Base-by-base conservation (phyloP, 2,888 invertebrate genomes). In the Andrena haemorrhoa region DNA sequence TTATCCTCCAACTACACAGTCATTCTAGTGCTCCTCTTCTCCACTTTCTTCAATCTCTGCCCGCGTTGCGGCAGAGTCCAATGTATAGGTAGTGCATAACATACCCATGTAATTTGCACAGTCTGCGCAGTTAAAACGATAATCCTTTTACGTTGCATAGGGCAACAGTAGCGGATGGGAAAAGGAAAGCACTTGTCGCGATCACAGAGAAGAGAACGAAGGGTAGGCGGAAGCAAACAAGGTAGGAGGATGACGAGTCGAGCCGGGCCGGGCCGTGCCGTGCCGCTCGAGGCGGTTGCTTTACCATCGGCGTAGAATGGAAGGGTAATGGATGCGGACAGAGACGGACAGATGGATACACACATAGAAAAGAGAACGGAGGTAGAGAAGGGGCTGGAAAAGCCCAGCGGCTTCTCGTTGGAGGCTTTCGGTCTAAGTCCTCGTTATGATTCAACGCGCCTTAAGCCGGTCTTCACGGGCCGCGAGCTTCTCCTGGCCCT, bases 371-470 rank as follows among this genome's bases (percentile, higher is more conserved):
- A 51, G 35, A 63, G 12, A 33, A 33, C 35, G 26, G 56, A 33
- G 73, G 33, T 35, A 60, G 64, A n/a, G 29, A 60, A 33, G 68
- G 75, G 83, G 89, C 86, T 84, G 69, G 35, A 56, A 63, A 72
- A 75, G 61, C 80, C 88, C 79, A 79, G 85, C 86, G 88, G 90
- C 90, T 90, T 89, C 91, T 90, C 89, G 91, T 90, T 88, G 88
- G 83, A 89, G 88, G 88, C 89, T 92, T 92, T 92, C 88, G 91
- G 90, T 89, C 88, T 93, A 93, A 93, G 92, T 93, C 93, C 93
- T 93, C 91, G 93, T 94, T 94, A 94, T 93, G 93, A 93, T 94
- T 93, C 93, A 94, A 93, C 88, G 85, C 92, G 93, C 90, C 91
- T 92, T 93, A 93, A 93, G 93, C 92, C 89, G 91, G 89, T 92